Conservation (phyloP, 2,113 vertebrate species). For the Myxocyprinus asiaticus region DNA sequence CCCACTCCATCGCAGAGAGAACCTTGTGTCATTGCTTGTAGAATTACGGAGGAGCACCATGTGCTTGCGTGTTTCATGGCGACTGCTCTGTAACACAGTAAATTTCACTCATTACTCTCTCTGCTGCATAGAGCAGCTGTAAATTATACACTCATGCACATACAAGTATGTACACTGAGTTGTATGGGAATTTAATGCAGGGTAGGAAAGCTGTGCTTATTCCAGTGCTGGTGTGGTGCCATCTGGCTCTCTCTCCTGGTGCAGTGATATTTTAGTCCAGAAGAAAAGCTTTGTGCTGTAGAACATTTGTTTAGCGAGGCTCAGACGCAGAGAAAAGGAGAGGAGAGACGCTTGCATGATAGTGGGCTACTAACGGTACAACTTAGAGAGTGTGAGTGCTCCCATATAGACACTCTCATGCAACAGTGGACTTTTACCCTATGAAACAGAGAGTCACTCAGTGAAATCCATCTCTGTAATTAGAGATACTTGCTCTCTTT, state of each 20-base stretch:
- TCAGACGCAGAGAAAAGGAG: constrained; percentile 10
- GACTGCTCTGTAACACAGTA: background rate
- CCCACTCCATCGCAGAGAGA: background rate
- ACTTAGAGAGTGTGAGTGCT: constrained; percentile 23
- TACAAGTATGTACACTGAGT: constrained; percentile 31
- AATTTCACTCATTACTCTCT: constrained; percentile 18
- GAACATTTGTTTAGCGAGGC: constrained; percentile 40
- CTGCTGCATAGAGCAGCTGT: constrained; percentile 49
- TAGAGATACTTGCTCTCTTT: constrained; percentile 33
- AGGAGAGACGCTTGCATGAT: constrained; percentile 4
- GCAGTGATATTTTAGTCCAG: constrained; percentile 45
- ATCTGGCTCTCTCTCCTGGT: constrained; percentile 48
- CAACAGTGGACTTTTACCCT: constrained; percentile 49
- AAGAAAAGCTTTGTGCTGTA: constrained; percentile 39
- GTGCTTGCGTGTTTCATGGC: constrained; percentile 5
- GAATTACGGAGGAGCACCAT: constrained; percentile 16
- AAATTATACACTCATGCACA: constrained; percentile 48
- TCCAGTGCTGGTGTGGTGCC: constrained; percentile 45
- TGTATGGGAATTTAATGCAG: constrained; percentile 45
- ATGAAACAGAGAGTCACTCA: constrained; percentile 53
- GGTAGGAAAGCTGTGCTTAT: constrained; percentile 49
- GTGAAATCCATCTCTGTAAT: constrained; percentile 54
- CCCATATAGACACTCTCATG: constrained; percentile 40
- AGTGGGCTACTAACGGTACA: background rate
- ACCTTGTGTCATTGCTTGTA: background rate